Evolutionary conservation across 2,888 invertebrate genomes (phyloP).

Genomic region (Andrena flavipes): DNA sequence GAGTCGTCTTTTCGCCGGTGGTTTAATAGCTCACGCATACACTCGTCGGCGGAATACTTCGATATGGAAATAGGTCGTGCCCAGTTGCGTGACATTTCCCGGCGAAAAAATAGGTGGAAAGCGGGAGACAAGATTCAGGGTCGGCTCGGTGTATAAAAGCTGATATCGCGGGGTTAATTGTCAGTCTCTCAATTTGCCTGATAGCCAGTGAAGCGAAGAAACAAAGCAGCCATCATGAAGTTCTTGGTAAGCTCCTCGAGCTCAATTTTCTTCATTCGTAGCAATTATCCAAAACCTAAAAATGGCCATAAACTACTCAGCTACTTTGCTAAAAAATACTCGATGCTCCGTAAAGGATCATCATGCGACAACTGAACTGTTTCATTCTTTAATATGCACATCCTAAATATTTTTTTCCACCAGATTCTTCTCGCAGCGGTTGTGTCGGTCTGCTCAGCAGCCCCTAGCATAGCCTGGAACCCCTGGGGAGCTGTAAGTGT

Average conservation of each 20-base stretch:
- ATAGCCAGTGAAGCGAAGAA: neutral
- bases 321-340: too few relatives aligned
- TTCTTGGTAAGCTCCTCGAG: slow-evolving; percentile 41
- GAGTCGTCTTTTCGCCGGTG: neutral
- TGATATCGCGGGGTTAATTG: slow-evolving; percentile 40
- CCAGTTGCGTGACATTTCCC: slow-evolving; percentile 60
- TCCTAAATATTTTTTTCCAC: neutral
- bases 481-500: slow-evolving; percentile 71
- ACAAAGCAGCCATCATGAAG: slow-evolving; percentile 39
- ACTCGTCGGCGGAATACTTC: slow-evolving; percentile 30
- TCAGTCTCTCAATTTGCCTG: slow-evolving; percentile 49
- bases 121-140: slow-evolving; percentile 58
- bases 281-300: too few relatives aligned
- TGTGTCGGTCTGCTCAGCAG: slow-evolving; percentile 63
- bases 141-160: slow-evolving; percentile 69
- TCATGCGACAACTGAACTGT: too few relatives aligned
- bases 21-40: slow-evolving; percentile 34
- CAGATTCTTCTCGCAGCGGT: slow-evolving; percentile 50
- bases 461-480: slow-evolving; percentile 66
- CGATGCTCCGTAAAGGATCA: too few relatives aligned
- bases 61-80: slow-evolving; percentile 38
- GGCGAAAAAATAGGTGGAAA: slow-evolving; percentile 46
- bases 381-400: too few relatives aligned
- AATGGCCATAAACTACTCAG: too few relatives aligned
- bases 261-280: neutral